phyloP scores from a whole-genome alignment of 2,113 vertebrate species.

The Psilopsiagon aymara region DNA sequence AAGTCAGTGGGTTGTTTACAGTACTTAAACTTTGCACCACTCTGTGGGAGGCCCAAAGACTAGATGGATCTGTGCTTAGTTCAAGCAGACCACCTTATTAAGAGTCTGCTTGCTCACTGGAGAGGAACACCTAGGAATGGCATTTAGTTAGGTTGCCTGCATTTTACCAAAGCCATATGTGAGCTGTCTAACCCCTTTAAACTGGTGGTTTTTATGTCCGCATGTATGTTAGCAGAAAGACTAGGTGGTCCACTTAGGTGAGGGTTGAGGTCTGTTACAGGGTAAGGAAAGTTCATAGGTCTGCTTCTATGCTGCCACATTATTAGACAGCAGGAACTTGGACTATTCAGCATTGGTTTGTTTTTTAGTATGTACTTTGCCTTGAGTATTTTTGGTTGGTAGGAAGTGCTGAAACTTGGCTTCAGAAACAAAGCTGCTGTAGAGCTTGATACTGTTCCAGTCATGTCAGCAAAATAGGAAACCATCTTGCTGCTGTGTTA shows the following conservation, averaged over 20 bases:
- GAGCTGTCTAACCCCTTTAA: not conserved
- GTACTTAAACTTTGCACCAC: not conserved
- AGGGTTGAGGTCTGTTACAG: not conserved
- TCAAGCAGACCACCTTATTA: constrained; percentile 23
- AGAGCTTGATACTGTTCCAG: constrained; percentile 26
- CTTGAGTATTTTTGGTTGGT: constrained; percentile 32
- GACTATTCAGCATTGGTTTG: not conserved
- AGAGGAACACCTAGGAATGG: constrained; percentile 48
- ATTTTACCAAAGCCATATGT: constrained; percentile 25
- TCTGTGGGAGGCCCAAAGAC: constrained; percentile 54
- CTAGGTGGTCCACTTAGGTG: constrained; percentile 38
- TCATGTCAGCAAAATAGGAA: constrained; percentile 47
- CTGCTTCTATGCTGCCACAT: not conserved
- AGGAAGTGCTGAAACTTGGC: constrained; percentile 21
- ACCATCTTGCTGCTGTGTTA: constrained; percentile 35
- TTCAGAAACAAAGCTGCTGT: constrained; percentile 10
- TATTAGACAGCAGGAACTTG: constrained; percentile 40
- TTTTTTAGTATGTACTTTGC: not conserved
- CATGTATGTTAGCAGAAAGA: not conserved
- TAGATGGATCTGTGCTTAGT: not conserved
- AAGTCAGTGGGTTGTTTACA: constrained; percentile 28
- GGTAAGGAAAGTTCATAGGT: not conserved
- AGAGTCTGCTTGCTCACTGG: constrained; percentile 21
- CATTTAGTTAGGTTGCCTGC: not conserved
- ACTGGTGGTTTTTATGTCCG: not conserved